Evolutionary conservation across 92 coral and sea anemone genomes (phyloP).

Genomic region (Epizoanthus rinbou): DNA sequence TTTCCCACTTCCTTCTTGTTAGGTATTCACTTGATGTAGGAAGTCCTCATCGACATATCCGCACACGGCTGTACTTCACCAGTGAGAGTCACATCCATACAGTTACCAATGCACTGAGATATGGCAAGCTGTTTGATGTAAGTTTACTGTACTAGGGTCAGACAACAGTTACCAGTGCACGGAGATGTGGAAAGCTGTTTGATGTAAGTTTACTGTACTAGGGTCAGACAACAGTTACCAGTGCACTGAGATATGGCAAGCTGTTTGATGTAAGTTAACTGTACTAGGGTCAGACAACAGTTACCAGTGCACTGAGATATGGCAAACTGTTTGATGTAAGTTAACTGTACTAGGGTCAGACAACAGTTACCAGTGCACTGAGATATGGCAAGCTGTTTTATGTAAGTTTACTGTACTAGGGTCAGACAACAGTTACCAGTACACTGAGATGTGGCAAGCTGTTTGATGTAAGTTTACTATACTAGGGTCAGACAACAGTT

Average conservation of each 20-base stretch:
- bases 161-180: background rate
- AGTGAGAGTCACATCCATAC: conserved; percentile 97
- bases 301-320: too few relatives aligned
- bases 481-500: too few relatives aligned
- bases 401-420: background rate
- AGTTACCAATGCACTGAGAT: conserved; percentile 78
- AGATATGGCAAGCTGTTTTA: conserved; percentile 69
- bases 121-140: conserved; percentile 60
- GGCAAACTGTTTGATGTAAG: background rate
- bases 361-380: conserved; percentile 77
- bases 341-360: background rate
- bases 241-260: conserved; percentile 14
- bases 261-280: background rate
- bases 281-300: too few relatives aligned
- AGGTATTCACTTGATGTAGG: conserved; percentile 94
- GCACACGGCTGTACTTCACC: conserved; percentile 94
- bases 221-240: too few relatives aligned
- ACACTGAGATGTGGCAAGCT: conserved; percentile 5
- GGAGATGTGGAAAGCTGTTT: conserved; percentile 5
- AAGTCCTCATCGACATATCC: conserved; percentile 94
- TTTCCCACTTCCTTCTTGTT: background rate
- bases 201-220: background rate
- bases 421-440: too few relatives aligned
- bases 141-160: background rate
- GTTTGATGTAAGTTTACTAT: background rate